A percentile compares a stretch with the other conserved stretches of the same genome.
Conservation (phyloP, 1,140 invertebrate species). For the Eurytemora carolleeae region DNA sequence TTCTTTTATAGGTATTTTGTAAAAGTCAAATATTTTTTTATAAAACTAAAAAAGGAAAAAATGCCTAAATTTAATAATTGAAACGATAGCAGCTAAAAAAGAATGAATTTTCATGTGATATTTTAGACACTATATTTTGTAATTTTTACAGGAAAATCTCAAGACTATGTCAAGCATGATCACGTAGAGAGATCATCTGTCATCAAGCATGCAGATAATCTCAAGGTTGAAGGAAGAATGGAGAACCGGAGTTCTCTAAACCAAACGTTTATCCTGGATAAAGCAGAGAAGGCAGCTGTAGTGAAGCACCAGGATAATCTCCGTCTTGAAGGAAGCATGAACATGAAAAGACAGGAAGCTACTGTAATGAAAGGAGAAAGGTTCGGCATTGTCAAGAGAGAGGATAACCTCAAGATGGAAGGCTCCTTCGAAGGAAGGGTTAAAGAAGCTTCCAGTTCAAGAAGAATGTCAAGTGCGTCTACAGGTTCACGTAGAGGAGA, state of each 20-base stretch:
- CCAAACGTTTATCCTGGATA: slow-evolving; percentile 11
- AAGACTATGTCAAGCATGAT: neutral
- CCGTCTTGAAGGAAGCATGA: slow-evolving; percentile 28
- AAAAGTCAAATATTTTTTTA: too few species aligned
- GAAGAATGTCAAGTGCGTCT: slow-evolving; percentile 2
- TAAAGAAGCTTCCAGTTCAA: neutral
- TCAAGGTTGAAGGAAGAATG: slow-evolving; percentile 3
- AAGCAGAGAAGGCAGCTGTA: slow-evolving; percentile 24
- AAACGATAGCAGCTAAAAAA: too few species aligned
- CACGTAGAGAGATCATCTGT: slow-evolving; percentile 7
- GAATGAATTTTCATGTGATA: too few species aligned
- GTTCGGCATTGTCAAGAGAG: slow-evolving; percentile 16
- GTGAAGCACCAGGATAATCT: slow-evolving; percentile 26
- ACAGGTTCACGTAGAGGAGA: neutral
- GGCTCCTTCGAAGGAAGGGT: slow-evolving; percentile 17
- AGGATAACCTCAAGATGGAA: slow-evolving; percentile 20
- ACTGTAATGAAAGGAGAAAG: slow-evolving; percentile 18
- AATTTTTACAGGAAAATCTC: neutral
- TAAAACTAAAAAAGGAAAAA: too few species aligned
- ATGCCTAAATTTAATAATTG: too few species aligned
- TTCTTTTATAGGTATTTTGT: too few species aligned
- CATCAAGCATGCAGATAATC: slow-evolving; percentile 5
- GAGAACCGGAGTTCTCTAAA: neutral
- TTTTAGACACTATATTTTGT: too few species aligned
- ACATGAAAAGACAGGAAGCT: slow-evolving; percentile 1